Percentiles rank a stretch among this genome's conserved stretches.
phyloP scores from a whole-genome alignment of 2,113 vertebrate genomes.

The Sapajus apella region DNA sequence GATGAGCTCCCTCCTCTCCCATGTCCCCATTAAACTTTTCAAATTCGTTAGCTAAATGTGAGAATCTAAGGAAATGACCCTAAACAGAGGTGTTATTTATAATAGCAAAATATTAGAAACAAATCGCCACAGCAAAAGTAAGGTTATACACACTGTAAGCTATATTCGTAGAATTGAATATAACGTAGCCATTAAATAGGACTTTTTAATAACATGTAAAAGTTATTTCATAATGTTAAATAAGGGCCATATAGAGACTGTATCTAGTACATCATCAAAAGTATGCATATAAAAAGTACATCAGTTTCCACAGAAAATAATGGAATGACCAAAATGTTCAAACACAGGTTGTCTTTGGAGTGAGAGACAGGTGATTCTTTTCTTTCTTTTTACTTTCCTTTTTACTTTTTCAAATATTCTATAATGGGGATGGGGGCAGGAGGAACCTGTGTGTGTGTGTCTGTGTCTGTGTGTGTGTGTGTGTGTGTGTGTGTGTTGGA shows the following conservation, averaged over 20 bases:
- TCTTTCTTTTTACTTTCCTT: background rate
- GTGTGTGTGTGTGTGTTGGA: too few species aligned
- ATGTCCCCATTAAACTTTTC: background rate
- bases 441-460: too few species aligned
- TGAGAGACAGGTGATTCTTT: background rate
- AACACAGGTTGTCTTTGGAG: background rate
- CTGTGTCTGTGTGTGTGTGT: too few species aligned
- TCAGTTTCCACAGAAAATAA: background rate
- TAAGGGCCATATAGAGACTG: background rate
- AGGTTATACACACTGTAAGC: background rate
- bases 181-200: background rate
- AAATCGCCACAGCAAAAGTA: background rate
- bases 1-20: background rate
- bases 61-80: background rate
- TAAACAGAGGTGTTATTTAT: background rate
- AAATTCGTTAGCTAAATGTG: background rate
- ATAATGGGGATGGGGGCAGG: background rate
- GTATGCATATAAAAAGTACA: background rate
- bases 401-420: background rate
- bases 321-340: background rate
- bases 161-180: background rate
- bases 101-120: background rate
- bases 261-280: background rate
- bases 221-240: background rate
- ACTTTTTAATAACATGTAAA: background rate